Conservation (phyloP, 1,140 invertebrate species). For the Listronotus oregonensis region DNA sequence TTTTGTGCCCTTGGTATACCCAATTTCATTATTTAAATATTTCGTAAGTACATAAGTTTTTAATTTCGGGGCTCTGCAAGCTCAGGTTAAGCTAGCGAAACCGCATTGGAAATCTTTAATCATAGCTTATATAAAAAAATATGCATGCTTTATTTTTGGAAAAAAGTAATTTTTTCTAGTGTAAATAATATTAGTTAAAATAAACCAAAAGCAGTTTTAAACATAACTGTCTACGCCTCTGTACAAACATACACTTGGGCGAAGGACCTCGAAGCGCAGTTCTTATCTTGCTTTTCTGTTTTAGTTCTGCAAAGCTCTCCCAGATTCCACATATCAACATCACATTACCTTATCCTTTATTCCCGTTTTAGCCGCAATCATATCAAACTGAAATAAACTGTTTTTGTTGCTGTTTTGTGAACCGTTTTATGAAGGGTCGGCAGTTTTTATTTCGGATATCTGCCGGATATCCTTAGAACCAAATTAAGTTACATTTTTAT, state of each 20-base stretch:
- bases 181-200: too few species aligned
- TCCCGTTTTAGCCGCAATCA: conserved; percentile 37
- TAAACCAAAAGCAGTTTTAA: not conserved
- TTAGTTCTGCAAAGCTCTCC: conserved; percentile 28
- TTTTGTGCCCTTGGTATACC: too few species aligned
- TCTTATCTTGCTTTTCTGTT: conserved; percentile 36
- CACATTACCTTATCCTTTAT: conserved; percentile 38
- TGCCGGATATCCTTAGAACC: conserved; percentile 5
- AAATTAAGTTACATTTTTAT: conserved; percentile 14
- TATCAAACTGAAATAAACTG: conserved; percentile 41
- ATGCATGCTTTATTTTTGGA: too few species aligned
- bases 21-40: too few species aligned
- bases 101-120: too few species aligned
- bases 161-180: too few species aligned
- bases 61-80: too few species aligned
- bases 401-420: conserved; percentile 21
- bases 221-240: not conserved
- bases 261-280: conserved; percentile 12
- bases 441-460: conserved; percentile 13
- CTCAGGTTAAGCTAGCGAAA: too few species aligned
- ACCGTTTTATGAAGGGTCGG: conserved; percentile 25
- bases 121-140: too few species aligned
- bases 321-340: conserved; percentile 47
- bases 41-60: too few species aligned
- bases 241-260: not conserved